phyloP scores from a whole-genome alignment of 2,888 invertebrate species.

The Epistrophella euchroma region DNA sequence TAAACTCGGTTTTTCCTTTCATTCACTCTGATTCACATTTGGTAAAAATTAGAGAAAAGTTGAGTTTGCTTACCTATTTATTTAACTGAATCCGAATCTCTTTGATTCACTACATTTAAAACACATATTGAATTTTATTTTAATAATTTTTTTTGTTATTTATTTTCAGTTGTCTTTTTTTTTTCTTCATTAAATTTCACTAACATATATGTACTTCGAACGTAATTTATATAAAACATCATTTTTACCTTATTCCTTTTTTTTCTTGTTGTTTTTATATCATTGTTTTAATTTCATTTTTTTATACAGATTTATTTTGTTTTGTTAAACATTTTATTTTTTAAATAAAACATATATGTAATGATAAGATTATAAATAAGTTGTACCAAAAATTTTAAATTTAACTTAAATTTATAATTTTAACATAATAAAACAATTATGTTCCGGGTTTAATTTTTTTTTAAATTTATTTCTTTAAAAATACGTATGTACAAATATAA shows the following conservation, averaged over 20 bases:
- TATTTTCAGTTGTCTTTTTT: conserved; percentile 73
- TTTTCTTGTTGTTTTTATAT: conserved; percentile 67
- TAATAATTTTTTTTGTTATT: conserved; percentile 71
- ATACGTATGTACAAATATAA: conserved; percentile 74
- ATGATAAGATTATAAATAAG: conserved; percentile 58
- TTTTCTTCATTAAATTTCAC: conserved; percentile 77
- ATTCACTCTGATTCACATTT: too few species aligned
- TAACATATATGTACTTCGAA: conserved; percentile 78
- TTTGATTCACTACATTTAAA: background rate
- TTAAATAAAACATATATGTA: conserved; percentile 56
- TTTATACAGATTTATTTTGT: conserved; percentile 66
- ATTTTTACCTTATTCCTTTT: conserved; percentile 73
- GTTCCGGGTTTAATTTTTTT: background rate
- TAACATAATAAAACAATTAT: conserved; percentile 44
- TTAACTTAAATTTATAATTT: conserved; percentile 33
- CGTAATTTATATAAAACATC: conserved; percentile 78
- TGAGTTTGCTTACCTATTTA: background rate
- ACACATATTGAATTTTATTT: conserved; percentile 30
- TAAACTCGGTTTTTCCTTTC: too few species aligned
- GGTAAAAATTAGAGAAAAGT: background rate
- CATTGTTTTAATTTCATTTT: conserved; percentile 68
- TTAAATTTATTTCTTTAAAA: conserved; percentile 56
- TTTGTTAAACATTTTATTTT: conserved; percentile 58
- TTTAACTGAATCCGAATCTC: background rate
- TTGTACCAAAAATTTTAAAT: conserved; percentile 62